A percentile compares a stretch with the other conserved stretches of the same genome.
Conservation (phyloP, 2,113 vertebrate genomes). For the Xiphorhynchus elegans region DNA sequence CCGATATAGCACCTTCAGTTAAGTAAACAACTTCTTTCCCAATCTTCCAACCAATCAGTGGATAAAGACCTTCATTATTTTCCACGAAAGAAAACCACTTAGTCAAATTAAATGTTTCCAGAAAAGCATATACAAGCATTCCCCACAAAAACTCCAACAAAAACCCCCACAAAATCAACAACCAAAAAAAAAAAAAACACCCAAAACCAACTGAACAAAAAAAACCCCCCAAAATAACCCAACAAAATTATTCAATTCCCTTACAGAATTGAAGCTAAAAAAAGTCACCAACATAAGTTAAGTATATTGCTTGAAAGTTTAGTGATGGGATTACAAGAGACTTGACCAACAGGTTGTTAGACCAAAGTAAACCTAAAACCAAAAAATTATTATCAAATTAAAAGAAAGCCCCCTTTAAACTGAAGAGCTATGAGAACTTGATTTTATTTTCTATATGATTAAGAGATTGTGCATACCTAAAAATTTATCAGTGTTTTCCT, state of each 20-base stretch:
- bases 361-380: neutral
- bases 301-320: neutral
- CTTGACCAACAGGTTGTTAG: neutral
- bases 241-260: neutral
- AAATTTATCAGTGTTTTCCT: neutral
- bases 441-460: neutral
- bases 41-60: slow-evolving; percentile 96
- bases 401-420: neutral
- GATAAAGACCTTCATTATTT: slow-evolving; percentile 86
- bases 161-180: too few relatives aligned
- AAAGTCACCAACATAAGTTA: neutral
- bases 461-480: neutral
- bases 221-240: neutral
- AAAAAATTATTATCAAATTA: neutral
- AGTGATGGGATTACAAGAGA: neutral
- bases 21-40: slow-evolving; percentile 89
- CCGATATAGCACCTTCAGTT: slow-evolving; percentile 89
- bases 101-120: neutral
- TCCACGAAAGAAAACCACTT: neutral
- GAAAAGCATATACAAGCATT: neutral
- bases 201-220: too few relatives aligned
- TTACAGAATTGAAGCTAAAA: neutral
- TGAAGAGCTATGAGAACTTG: neutral
- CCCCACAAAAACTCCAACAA: neutral
- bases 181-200: neutral